Percentiles rank a stretch among this genome's conserved stretches.
Evolutionary conservation across 2,113 vertebrate genomes (phyloP).

Genomic region (Mirza zaza): DNA sequence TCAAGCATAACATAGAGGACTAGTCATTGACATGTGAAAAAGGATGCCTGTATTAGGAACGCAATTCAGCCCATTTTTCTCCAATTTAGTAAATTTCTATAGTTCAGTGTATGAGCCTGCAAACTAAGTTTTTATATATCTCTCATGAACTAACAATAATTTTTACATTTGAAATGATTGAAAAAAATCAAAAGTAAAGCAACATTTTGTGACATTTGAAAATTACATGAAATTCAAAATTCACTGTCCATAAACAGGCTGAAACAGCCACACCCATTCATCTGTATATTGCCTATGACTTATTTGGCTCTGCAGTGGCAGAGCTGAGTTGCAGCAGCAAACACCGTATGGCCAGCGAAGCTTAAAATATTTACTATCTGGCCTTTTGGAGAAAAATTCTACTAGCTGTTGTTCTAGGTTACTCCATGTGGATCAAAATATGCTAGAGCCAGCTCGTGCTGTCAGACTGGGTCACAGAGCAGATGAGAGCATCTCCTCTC

Average conservation of each 20-base stretch:
- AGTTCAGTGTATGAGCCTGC: neutral
- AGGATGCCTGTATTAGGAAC: neutral
- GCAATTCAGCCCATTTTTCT: too few species aligned
- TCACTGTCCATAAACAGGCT: neutral
- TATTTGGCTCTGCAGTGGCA: neutral
- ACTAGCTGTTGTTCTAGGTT: fast-evolving
- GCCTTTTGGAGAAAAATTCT: neutral
- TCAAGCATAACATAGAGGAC: fast-evolving
- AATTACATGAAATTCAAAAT: neutral
- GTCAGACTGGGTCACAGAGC: neutral
- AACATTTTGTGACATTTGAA: neutral
- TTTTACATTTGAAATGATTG: neutral
- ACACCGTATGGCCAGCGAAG: neutral
- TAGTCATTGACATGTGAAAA: neutral
- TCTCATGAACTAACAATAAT: neutral
- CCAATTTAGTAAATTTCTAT: neutral
- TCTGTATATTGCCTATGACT: neutral
- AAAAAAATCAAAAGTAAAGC: neutral
- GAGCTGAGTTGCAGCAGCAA: neutral
- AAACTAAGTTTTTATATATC: neutral
- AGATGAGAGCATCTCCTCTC: neutral
- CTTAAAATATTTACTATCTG: neutral
- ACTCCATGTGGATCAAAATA: neutral
- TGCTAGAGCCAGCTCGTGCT: neutral
- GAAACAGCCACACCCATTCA: neutral